Base-by-base conservation (phyloP, 2,113 vertebrate species). In the Sinosuthora webbiana region DNA sequence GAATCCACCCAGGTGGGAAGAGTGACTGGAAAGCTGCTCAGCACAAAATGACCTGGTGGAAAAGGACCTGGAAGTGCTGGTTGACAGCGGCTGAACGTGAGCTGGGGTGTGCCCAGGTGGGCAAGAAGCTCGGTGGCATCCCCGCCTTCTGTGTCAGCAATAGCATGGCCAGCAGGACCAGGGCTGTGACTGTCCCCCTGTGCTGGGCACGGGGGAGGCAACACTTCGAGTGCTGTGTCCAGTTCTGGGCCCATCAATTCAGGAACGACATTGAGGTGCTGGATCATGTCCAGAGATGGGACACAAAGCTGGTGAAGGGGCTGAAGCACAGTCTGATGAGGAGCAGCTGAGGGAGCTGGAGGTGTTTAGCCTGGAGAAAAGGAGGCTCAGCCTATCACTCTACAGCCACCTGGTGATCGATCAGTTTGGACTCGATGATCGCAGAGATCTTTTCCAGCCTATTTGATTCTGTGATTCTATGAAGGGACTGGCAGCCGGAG, bases 41-140 rank as follows among this genome's bases (percentile, higher is more conserved):
- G 45, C 23, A 52, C 35, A 24, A 59, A 67, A 57, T 23, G 35
- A 25, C 35, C 30, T 14, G 35, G 25, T n/a, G 25, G 44, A 22
- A 76, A 86, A 68, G 21, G 25, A 37, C 12, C 21, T 68, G 37
- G 27, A 22, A 37, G 55, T 33, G 39, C 55, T 60, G 55, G 11
- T 1, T 37, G 27, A 23, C 31, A 44, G 37, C 6, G 0, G 37
- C 21, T 27, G 22, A 60, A 52, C 2, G 1, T 14, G 73, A 33
- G 14, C 20, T 2, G 2, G 5, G 0, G 2, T 35, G 60, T 44
- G 22, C 45, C 53, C 37, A 27, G 37, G 22, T 27, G 14, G 25
- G 24, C 63, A 44, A 59, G 13, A 6, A 50, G 14, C 22, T 27
- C 7, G 3, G 7, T 45, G 23, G 11, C 18, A 1, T 7, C 27